Base-by-base conservation (phyloP, 2,888 invertebrate species). In the Leucoma salicis region DNA sequence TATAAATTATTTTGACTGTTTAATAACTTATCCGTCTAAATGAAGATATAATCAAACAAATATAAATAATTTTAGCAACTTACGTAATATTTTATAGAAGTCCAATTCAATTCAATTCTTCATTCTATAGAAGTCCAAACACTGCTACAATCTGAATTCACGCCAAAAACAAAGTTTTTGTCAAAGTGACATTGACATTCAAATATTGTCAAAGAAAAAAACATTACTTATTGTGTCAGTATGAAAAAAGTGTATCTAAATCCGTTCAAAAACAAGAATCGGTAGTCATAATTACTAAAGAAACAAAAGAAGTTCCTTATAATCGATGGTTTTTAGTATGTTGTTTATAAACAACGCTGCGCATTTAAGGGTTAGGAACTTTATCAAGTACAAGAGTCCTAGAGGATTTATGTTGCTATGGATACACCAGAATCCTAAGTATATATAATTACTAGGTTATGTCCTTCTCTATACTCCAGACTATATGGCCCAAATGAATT, bases 11-110 rank as follows among this genome's bases (percentile, higher is more conserved):
- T 58, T 55, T 53, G 50, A 57, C 53, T 62, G 56, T 62, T 62
- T 59, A 59, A 62, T 52, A 57, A 56, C 50, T 57, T 56, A 35
- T 50, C 56, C 53, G 53, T 61, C 52, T 45, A 57, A 54, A 57
- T 55, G 57, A 53, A 57, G 55, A 59, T 62, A 62, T 57, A 56
- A 60, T 53, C 55, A 53, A 57, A 53, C 56, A 59, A 55, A 59
- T 54, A 53, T 49, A 57, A 57, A 52, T 53, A n/a, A 55, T 49
- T 45, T 50, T 58, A 41, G 53, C 49, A 53, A 54, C 60, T 60
- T 60, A 56, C 56, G 51, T 53, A 40, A 61, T 61, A 54, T 57
- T 60, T 56, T 51, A 53, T 46, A 39, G 37, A 51, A 47, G 47
- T 51, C 51, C 45, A 35, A 47, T n/a, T n/a, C n/a, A n/a, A n/a